Evolutionary conservation across 2,888 invertebrate species (phyloP), one percentile per base, ranked within the genome.

Genomic region (Thalpophila matura): DNA sequence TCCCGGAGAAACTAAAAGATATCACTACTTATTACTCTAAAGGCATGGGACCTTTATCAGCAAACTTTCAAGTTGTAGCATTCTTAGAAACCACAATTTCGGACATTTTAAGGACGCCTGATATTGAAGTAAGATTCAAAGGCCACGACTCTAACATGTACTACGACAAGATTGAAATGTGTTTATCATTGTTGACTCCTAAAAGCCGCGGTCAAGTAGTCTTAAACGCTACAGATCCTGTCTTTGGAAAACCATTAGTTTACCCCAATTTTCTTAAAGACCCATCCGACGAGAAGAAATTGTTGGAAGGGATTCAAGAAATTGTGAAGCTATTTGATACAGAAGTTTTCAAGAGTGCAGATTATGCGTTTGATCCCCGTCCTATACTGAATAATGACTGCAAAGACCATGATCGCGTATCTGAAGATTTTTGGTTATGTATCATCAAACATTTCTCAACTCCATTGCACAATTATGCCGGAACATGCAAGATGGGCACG

Each of bases 71-170:
- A 86, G 92, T 94, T 0, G 80, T 94, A 12, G 91, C 94, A 14
- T 94, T 91, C 69, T 70, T 93, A 35, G 94, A 95, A 84, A 89
- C 91, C 0, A 85, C 81, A 56, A 78, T 92, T 60, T 93, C 94
- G 4, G 94, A 94, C 9, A 89, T 93, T 24, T 66, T 92, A 1
- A 87, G 88, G 35, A 91, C 94, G 4, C 91, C 95, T 20, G 95
- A 95, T 55, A 91, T 95, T 55, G 94, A 95, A 80, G 81, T 94
- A 4, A 84, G 94, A 71, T 95, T 95, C 62, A 90, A 88, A 73
- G 95, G 95, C 5, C 93, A 95, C 45, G 86, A 94, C 57, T 94
- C 95, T 12, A 93, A 94, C 58, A 93, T 95, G 93, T 95, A 94
- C 73, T 95, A 94, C 54, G 90, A 93, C 67, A 90, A 83, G 72